Percentiles rank a stretch among this genome's conserved stretches.
phyloP scores from a whole-genome alignment of 2,797 vertebrate species.

The Lagocephalus sceleratus region DNA sequence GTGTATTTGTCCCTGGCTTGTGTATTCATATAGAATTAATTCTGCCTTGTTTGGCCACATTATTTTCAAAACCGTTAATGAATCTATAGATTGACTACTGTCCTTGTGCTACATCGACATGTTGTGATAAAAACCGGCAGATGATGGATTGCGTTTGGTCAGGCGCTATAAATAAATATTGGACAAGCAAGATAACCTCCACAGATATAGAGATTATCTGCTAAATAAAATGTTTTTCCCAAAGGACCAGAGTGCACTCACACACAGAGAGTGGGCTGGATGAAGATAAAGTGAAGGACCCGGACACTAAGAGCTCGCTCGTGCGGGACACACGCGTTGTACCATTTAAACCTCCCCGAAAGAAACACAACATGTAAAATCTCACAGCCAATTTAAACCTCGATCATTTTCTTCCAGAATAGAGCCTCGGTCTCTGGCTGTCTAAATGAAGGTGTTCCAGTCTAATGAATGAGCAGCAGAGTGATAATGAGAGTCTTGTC shows the following conservation, averaged over 20 bases:
- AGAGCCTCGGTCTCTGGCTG: neutral
- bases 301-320: too few species aligned
- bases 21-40: too few species aligned
- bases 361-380: too few species aligned
- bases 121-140: too few species aligned
- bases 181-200: too few species aligned
- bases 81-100: too few species aligned
- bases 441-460: conserved; percentile 12
- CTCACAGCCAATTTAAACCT: neutral
- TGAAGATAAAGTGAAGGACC: neutral
- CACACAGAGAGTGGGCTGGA: neutral
- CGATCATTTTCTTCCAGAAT: neutral
- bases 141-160: too few species aligned
- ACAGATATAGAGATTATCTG: neutral
- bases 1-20: too few species aligned
- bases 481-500: conserved; percentile 32
- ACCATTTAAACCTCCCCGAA: neutral
- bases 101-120: too few species aligned
- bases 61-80: too few species aligned
- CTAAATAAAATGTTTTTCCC: conserved; percentile 10
- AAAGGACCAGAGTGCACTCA: conserved; percentile 5
- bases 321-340: neutral
- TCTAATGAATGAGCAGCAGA: conserved; percentile 21
- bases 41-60: too few species aligned
- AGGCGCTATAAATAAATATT: too few species aligned